Conservation (phyloP, 2,888 invertebrate species). For the Epirrita christyi region DNA sequence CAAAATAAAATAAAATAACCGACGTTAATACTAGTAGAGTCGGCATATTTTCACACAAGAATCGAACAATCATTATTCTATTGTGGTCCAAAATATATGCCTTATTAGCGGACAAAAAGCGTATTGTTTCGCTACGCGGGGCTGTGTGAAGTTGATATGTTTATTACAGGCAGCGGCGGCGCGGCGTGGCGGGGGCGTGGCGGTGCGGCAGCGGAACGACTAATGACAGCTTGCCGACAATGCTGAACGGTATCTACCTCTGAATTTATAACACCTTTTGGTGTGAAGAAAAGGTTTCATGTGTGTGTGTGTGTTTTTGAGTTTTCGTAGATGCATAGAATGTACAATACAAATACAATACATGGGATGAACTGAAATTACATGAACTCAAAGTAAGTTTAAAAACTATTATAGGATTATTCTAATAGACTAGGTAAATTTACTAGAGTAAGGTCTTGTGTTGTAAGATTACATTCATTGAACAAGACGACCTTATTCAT, state of each 20-base stretch:
- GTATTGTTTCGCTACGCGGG: conserved; percentile 56
- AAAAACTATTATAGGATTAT: too few species aligned
- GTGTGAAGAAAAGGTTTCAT: conserved; percentile 23
- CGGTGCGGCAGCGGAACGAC: conserved; percentile 4
- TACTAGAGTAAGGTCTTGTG: too few species aligned
- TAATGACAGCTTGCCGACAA: conserved; percentile 33
- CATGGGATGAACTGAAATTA: too few species aligned
- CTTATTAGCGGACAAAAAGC: conserved; percentile 63
- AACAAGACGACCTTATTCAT: too few species aligned
- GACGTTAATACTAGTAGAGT: conserved; percentile 11
- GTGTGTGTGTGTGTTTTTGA: too few species aligned
- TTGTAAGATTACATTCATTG: too few species aligned
- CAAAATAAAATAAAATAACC: conserved; percentile 17
- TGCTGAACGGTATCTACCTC: conserved; percentile 25
- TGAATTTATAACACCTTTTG: conserved; percentile 31
- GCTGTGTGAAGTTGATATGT: conserved; percentile 63
- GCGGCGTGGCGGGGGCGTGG: conserved; percentile 12
- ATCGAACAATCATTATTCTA: conserved; percentile 40
- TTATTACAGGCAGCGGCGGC: conserved; percentile 52
- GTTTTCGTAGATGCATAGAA: conserved; percentile 10
- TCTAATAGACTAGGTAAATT: too few species aligned
- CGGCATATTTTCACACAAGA: conserved; percentile 39
- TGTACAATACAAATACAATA: background rate
- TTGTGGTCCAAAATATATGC: conserved; percentile 51
- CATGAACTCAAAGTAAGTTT: too few species aligned